Conservation (phyloP, 2,113 vertebrate species). For the Chloropsis cyanopogon region DNA sequence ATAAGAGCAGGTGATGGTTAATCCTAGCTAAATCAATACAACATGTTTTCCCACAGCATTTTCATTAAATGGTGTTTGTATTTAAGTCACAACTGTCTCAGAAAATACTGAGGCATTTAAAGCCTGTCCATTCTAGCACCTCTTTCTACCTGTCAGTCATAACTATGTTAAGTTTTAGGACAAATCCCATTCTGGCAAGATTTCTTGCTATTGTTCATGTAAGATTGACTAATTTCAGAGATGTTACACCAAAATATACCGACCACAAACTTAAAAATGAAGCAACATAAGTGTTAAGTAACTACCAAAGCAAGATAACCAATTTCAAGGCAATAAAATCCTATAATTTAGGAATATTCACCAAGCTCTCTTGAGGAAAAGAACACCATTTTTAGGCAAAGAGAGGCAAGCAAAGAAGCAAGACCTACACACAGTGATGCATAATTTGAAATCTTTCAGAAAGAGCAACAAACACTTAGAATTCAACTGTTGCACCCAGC, state of each 20-base stretch:
- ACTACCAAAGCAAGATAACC: not conserved
- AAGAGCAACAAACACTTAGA: not conserved
- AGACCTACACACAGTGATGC: not conserved
- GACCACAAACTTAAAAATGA: not conserved
- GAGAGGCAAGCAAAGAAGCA: not conserved
- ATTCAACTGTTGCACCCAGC: not conserved
- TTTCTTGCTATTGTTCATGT: not conserved
- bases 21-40: not conserved
- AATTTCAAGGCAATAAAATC: not conserved
- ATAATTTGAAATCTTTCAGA: not conserved
- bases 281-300: not conserved
- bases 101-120: not conserved
- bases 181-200: not conserved
- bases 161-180: not conserved
- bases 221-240: not conserved
- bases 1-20: not conserved
- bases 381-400: not conserved
- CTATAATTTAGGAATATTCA: not conserved
- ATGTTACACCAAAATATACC: not conserved
- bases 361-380: not conserved
- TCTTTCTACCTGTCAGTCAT: not conserved
- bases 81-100: not conserved
- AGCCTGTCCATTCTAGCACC: not conserved
- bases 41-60: not conserved
- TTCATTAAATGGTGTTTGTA: not conserved